Evolutionary conservation across 2,797 vertebrate species (phyloP), one percentile per base, ranked within the genome.

Genomic region (Tokudaia tokunoshimensis): DNA sequence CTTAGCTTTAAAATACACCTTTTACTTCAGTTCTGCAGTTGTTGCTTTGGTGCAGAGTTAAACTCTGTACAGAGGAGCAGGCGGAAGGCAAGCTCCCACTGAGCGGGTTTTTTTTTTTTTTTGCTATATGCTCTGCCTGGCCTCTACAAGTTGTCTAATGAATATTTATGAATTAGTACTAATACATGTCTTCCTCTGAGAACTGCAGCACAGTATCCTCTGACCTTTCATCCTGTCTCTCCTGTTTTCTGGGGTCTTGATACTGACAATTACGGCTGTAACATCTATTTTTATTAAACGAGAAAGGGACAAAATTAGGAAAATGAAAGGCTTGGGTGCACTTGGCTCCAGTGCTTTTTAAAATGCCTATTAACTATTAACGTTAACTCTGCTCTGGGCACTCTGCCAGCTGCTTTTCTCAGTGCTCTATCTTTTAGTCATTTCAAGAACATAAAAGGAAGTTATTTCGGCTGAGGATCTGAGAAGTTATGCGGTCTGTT

Each of bases 241-340:
- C 88, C 75, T 72, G 91, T 83, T 96, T 97, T 95, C 94, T 95
- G 72, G 74, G 65, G 34, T 41, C 95, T 96, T 79, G 61, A 95
- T 93, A 88, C 92, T 59, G 87, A 95, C 61, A 63, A 84, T 92
- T 88, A 92, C 24, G 57, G 61, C 70, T 44, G 67, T 94, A 95
- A 94, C 52, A 84, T 94, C 74, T 63, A 89, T 93, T 97, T 95
- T 76, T 96, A 96, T 97, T 96, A 89, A 94, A 86, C 55, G 85
- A 97, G 84, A 93, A 93, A 96, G 47, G 89, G 81, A 95, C 57
- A 79, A 83, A 97, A 97, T 96, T 74, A 92, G 88, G 76, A 59
- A 96, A 97, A 93, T 89, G 82, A 91, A 97, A 97, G 79, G 20
- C 82, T 84, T 91, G 92, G 67, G 85, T 91, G 55, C 67, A 57